These are phyloP conservation scores for Panagrolaimus sp. DNA, from an alignment of 1,140 invertebrate species.

Conservation along the genomic window DNA sequence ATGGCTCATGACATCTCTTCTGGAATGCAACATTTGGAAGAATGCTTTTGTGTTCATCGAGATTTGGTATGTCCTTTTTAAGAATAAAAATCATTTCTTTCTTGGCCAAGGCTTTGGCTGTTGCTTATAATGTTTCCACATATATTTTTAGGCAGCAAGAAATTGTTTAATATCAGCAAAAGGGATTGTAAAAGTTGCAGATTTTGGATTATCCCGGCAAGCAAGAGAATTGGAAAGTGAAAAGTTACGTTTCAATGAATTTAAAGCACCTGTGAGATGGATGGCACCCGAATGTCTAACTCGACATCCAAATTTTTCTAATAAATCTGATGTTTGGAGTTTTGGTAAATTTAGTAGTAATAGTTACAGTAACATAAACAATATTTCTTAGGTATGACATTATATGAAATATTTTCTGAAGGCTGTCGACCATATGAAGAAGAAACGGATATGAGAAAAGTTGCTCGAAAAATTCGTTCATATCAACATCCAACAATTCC, in stretches of 20 bases:
- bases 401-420: not conserved
- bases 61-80: not conserved
- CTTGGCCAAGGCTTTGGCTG: no score
- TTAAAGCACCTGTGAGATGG: slow-evolving; percentile 1
- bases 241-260: not conserved
- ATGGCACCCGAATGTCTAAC: slow-evolving; percentile 10
- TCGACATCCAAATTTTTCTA: not conserved
- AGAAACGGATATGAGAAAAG: not conserved
- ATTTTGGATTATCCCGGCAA: not conserved
- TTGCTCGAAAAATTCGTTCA: not conserved
- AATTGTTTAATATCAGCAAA: not conserved
- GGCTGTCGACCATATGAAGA: slow-evolving; percentile 3
- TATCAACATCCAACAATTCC: not conserved
- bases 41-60: not conserved
- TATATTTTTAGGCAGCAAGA: not conserved
- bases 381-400: not conserved
- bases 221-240: not conserved
- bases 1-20: not conserved
- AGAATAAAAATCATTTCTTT: no score
- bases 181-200: not conserved
- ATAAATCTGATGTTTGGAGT: not conserved
- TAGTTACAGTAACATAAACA: slow-evolving; percentile 13
- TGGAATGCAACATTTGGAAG: slow-evolving; percentile 2
- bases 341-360: slow-evolving; percentile 17
- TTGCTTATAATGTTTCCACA: not conserved